Evolutionary conservation across 2,113 vertebrate species (phyloP), one percentile per base, ranked within the genome.

Genomic region (Siphamia tubifer): DNA sequence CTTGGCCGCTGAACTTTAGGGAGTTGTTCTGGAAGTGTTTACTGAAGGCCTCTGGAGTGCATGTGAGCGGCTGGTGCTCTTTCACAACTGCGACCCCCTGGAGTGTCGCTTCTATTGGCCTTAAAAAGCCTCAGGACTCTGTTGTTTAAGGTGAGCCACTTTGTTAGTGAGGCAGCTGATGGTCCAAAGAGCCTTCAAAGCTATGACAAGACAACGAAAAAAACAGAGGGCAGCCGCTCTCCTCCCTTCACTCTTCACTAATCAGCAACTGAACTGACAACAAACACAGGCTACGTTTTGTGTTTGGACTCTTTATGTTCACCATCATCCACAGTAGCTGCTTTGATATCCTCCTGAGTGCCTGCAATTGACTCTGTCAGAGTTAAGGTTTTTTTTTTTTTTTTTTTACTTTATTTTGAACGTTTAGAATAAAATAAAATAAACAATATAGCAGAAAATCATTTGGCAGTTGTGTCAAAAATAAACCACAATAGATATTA

Each of bases 81-180:
- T 95, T 95, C 91, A 94, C 82, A 84, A 38, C 74, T 65, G 79
- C 53, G 90, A 84, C 91, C 94, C 93, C 95, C 95, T 93, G 93
- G 90, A 92, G 93, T 91, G 90, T 83, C 57, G 79, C 89, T 87
- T 91, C 89, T 91, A 87, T 93, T 85, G 81, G 83, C 53, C 43
- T 64, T 90, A 82, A 91, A 90, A 87, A 77, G 76, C 68, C 5
- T 84, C 67, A 69, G 77, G 87, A 93, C 84, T 84, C 90, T 87
- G 90, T 93, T 89, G 90, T 94, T 93, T 90, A 94, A 95, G 93
- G 93, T 93, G 94, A 93, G 90, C 57, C 76, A 70, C 83, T 87
- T 87, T 88, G 85, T 84, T 76, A 77, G 53, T 77, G 64, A 77
- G 43, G 81, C 74, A 73, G 58, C 36, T 69, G 70, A 90, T 69